Base-by-base conservation (phyloP, 2,113 vertebrate species). In the Ceratotherium simum region DNA sequence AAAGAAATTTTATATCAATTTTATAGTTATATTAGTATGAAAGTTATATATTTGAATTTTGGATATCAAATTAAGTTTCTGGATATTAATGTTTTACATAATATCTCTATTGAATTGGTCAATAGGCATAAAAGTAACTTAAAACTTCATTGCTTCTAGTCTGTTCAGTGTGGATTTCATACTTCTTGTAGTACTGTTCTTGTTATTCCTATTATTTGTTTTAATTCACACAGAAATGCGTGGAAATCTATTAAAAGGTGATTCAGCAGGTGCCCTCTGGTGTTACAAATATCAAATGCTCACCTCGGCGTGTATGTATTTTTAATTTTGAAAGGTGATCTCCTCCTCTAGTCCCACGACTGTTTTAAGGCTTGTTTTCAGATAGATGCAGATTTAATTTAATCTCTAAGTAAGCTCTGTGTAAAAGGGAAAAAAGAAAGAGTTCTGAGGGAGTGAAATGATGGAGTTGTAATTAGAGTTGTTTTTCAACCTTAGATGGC, bases 401-500 rank as follows among this genome's bases (percentile, higher is more conserved):
- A 95, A 80, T 95, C 39, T 97, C 75, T 3, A 56, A 97, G 70
- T 96, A 93, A 97, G 16, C 78, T 65, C 54, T 81, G 18, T 92
- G 60, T 81, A 90, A 96, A 96, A 95, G 60, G 33, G 48, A 27
- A 65, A 85, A 48, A 76, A 70, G 36, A 62, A 84, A 69, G 70
- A 36, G 48, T 89, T 97, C 36, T 42, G 67, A 96, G 80, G 69
- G 73, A 96, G 83, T 91, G 62, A 94, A 97, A 91, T 88, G 90
- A 90, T 82, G 65, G 89, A 91, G 69, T 56, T 95, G 86, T 96
- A 97, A 97, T 96, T 93, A 96, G 85, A 96, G 92, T 89, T 98
- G 94, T 95, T 98, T 97, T 98, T 96, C 92, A 94, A 39, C 80
- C 95, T 96, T 75, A 39, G 33, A 36, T 62, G 90, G 84, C 70